Percentiles rank a stretch among this genome's conserved stretches.
These are phyloP conservation scores for Macrosteles quadrilineatus DNA, from an alignment of 1,140 invertebrate species.

Conservation along the genomic window DNA sequence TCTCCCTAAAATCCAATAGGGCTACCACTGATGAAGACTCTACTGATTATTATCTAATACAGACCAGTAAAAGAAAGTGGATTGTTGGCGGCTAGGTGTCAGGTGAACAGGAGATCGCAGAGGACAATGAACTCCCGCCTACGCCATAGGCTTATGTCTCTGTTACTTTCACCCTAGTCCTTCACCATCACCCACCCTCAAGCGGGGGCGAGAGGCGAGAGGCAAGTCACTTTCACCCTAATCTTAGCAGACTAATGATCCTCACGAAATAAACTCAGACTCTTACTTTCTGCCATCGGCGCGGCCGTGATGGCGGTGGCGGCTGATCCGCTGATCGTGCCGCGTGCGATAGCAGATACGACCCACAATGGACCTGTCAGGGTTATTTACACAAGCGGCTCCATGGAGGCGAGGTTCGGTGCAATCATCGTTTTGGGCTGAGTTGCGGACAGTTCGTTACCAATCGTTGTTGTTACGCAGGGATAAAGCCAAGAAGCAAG, in stretches of 20 bases:
- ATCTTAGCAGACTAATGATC: not conserved
- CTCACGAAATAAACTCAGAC: not conserved
- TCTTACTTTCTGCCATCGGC: not conserved
- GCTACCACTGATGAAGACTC: too few species aligned
- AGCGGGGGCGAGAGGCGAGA: too few species aligned
- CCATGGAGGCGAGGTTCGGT: not conserved
- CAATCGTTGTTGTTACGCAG: too few species aligned
- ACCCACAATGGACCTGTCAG: too few species aligned
- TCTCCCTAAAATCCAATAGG: too few species aligned
- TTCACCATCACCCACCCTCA: not conserved
- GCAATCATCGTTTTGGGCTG: not conserved
- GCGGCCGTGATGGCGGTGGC: not conserved
- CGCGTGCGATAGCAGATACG: too few species aligned
- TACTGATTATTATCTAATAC: too few species aligned
- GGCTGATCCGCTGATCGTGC: too few species aligned
- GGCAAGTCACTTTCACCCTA: slow-evolving; percentile 6
- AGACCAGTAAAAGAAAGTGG: too few species aligned
- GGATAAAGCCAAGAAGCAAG: too few species aligned
- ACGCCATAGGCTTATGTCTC: not conserved
- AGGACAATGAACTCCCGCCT: not conserved
- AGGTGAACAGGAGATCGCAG: not conserved
- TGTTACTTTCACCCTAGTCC: not conserved
- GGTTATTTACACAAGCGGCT: not conserved
- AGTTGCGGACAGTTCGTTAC: too few species aligned
- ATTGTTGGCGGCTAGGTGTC: too few species aligned